phyloP scores from a whole-genome alignment of 2,888 invertebrate species.

The Drepana falcataria region DNA sequence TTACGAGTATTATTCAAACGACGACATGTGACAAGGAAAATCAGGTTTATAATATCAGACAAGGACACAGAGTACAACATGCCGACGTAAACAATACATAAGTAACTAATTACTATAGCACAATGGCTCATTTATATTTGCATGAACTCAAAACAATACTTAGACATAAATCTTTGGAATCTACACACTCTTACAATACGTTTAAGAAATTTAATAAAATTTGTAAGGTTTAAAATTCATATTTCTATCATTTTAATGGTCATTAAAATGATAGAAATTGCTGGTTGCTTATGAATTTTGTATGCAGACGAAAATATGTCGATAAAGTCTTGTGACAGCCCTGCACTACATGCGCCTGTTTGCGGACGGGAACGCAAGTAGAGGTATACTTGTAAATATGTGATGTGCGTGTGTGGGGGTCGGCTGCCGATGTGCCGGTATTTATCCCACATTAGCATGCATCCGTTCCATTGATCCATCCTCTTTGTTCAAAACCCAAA shows the following conservation, averaged over 20 bases:
- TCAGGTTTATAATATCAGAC: conserved; percentile 20
- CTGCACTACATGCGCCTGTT: conserved; percentile 20
- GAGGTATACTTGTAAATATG: conserved; percentile 11
- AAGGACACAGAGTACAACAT: conserved; percentile 17
- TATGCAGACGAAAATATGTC: too few relatives aligned
- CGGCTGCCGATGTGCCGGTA: conserved; percentile 51
- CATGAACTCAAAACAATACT: conserved; percentile 4
- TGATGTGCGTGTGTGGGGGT: conserved; percentile 34
- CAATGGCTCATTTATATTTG: conserved; percentile 7
- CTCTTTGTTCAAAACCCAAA: conserved; percentile 52
- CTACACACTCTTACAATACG: too few relatives aligned
- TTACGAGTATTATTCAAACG: conserved; percentile 1
- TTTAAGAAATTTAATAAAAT: too few relatives aligned
- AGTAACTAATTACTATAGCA: conserved; percentile 7
- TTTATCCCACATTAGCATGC: conserved; percentile 70
- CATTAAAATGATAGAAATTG: too few relatives aligned
- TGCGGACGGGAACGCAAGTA: conserved; percentile 10
- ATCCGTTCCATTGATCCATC: conserved; percentile 65
- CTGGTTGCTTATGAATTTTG: too few relatives aligned
- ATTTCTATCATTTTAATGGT: too few relatives aligned
- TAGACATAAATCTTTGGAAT: not conserved
- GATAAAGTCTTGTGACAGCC: conserved; percentile 18
- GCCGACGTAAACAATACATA: conserved; percentile 19
- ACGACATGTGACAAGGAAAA: conserved; percentile 23
- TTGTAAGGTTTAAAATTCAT: too few relatives aligned